Evolutionary conservation across 2,113 vertebrate species (phyloP), one percentile per base, ranked within the genome.

Genomic region (Clarias macrocephalus): DNA sequence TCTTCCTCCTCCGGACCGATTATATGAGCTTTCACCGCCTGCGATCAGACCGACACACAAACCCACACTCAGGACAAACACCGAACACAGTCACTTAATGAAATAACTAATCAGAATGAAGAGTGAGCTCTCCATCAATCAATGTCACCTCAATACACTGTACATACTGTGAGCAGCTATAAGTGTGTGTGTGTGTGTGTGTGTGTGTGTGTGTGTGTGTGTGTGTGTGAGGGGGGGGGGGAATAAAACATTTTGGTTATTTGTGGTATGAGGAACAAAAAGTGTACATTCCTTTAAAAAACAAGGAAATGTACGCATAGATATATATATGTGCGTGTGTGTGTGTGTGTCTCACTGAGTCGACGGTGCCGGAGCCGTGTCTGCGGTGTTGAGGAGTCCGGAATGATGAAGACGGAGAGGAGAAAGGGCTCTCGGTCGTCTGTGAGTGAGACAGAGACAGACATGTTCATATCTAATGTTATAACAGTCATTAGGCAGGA

Each of bases 1-100:
- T 95, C 97, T 85, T 97, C 96, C 85, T 99, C 98, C 92, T 99
- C 98, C 0, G 98, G 97, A 5, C 96, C 95, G 3, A 99, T 99
- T 89, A 99, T 99, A 81, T 96, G 95, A 0, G 94, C 91, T 33
- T 93, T 95, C 1, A 91, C 92, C 0, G 89, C 92, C 95, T 96
- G 80, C 21, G 62, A 89, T 1, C 52, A 84, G 23, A 83, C 0
- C 11, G 1, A 37, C 18, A 83, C 16, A 65, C 37, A 60, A 3
- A 23, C 7, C 42, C 33, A 25, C 21, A 77, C 18, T 57, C 33
- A 77, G 13, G 28, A 4, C 28, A 57, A 57, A 76, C 48, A 15
- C 18, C 5, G 12, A 56, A 59, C 30, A 37, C 33, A 83, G 16
- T 57, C 37, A n/a, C 73, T 10, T 18, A 42, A 56, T n/a, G 25